A percentile compares a stretch with the other conserved stretches of the same genome.
These are phyloP conservation scores for Myotis daubentonii DNA, from an alignment of 2,797 vertebrate species.

Conservation along the genomic window DNA sequence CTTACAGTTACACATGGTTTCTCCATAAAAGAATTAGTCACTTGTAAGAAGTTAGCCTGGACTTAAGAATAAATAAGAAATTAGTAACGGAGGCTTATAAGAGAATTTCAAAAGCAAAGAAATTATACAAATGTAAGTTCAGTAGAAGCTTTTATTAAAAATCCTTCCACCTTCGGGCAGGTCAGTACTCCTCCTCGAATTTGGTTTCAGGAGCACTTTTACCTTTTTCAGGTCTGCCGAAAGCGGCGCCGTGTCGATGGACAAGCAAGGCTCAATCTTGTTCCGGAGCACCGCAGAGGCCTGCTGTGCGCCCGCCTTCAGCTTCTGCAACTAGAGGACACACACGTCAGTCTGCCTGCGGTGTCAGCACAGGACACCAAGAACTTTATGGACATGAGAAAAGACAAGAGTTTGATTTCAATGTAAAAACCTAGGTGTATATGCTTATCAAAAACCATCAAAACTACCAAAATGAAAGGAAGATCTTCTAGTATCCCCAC, in stretches of 20 bases:
- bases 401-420: neutral
- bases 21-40: neutral
- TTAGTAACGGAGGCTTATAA: conserved; percentile 19
- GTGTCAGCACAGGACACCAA: accelerated
- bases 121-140: neutral
- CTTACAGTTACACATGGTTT: neutral
- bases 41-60: neutral
- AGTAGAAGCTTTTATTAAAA: neutral
- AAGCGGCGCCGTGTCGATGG: conserved; percentile 87
- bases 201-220: neutral
- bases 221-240: conserved; percentile 90
- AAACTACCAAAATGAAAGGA: neutral
- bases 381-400: neutral
- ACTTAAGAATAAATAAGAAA: conserved; percentile 33
- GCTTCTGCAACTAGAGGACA: conserved; percentile 67
- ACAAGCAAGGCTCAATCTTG: conserved; percentile 85
- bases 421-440: neutral
- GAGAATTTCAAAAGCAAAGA: conserved; percentile 51
- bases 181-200: neutral
- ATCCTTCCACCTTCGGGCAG: neutral
- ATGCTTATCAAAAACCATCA: neutral
- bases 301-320: neutral
- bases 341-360: accelerated
- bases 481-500: neutral
- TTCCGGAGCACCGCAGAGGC: conserved; percentile 82